A percentile compares a stretch with the other conserved stretches of the same genome.
Conservation (phyloP, 2,113 vertebrate species). For the Brachypteracias leptosomus region DNA sequence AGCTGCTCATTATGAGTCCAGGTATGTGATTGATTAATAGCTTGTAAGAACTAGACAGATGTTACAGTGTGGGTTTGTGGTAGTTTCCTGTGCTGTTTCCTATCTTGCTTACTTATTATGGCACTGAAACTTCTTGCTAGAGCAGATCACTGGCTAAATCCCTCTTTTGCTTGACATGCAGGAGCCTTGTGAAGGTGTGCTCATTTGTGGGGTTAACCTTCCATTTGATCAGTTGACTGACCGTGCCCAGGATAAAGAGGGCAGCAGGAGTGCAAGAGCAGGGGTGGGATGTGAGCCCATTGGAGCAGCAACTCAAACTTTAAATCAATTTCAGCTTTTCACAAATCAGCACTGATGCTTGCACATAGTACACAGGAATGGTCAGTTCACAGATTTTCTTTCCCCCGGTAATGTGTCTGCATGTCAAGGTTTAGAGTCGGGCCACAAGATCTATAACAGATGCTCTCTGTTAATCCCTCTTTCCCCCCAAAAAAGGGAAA, state of each 20-base stretch:
- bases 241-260: background rate
- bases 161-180: background rate
- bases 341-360: background rate
- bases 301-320: background rate
- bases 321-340: background rate
- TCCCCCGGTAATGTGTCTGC: background rate
- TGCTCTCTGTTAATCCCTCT: too few species aligned
- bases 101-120: background rate
- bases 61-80: background rate
- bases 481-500: too few species aligned
- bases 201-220: background rate
- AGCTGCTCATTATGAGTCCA: background rate
- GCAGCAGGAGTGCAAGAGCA: background rate
- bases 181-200: background rate
- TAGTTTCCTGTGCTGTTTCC: background rate
- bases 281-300: background rate
- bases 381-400: background rate
- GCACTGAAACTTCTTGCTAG: background rate
- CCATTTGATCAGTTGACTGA: background rate
- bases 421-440: too few species aligned
- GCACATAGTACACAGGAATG: background rate
- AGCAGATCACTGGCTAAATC: background rate
- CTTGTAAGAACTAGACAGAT: background rate
- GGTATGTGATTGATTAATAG: background rate
- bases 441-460: too few species aligned